Evolutionary conservation across 2,113 vertebrate genomes (phyloP).

Genomic region (Lamprotornis superbus): DNA sequence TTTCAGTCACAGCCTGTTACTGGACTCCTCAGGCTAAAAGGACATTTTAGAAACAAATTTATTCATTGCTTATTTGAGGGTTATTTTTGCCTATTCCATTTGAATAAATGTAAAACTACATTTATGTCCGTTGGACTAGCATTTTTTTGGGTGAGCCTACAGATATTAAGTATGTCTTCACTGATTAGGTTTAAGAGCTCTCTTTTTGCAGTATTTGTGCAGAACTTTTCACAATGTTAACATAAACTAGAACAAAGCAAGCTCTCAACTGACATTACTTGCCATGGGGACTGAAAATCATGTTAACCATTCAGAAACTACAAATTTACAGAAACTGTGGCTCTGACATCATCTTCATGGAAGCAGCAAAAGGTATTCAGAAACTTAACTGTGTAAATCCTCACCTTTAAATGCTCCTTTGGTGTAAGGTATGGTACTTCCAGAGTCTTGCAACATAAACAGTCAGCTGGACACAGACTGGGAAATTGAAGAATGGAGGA

Average conservation of each 20-base stretch:
- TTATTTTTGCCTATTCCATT: neutral
- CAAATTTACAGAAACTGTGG: neutral
- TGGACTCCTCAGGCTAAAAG: neutral
- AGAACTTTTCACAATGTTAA: neutral
- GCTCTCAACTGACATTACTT: neutral
- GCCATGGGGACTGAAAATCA: neutral
- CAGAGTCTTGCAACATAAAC: neutral
- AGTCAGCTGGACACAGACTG: neutral
- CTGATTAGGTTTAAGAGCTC: slow-evolving; percentile 2
- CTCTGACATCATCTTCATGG: neutral
- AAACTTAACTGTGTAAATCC: neutral
- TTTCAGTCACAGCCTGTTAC: neutral
- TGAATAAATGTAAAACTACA: neutral
- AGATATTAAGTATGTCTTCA: neutral
- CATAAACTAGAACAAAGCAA: slow-evolving; percentile 11
- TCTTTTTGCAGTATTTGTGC: neutral
- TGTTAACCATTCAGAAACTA: neutral
- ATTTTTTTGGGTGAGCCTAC: neutral
- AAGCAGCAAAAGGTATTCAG: neutral
- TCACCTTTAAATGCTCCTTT: neutral
- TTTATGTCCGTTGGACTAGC: neutral
- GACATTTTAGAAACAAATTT: slow-evolving; percentile 12
- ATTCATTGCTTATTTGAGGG: neutral
- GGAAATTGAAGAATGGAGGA: neutral
- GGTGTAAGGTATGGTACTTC: neutral